Base-by-base conservation (phyloP, 1,140 invertebrate genomes). In the Dreissena polymorpha region DNA sequence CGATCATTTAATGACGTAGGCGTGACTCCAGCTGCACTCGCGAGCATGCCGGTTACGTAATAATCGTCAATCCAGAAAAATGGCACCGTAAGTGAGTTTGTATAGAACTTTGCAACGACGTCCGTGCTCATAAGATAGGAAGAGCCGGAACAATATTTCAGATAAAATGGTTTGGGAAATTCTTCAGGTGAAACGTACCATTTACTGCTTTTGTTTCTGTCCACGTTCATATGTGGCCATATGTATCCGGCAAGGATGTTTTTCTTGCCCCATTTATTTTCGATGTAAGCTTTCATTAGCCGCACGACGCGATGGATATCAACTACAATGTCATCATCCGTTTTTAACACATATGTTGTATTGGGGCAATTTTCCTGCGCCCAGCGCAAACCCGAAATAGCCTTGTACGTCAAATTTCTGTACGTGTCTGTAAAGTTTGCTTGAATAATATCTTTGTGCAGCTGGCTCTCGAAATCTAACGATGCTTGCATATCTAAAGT, bases 351-450 rank as follows among this genome's bases (percentile, higher is more conserved):
- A 88, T 95, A 97, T 73, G 94, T 93, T 1, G 94, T 94, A 25
- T 94, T 92, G 8, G 89, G 87, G 90, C 97, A 98, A 85, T 94
- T 93, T 16, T 91, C 92, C 0, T 93, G 89, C 0, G 94, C 95
- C 97, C 97, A 98, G 86, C 95, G 94, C 27, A 98, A 90, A 0
- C 96, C 97, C 96, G 97, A 97, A 0, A 97, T 90, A 89, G 98
- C 96, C 77, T 89, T 89, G n/a, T 82, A 83, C 0, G 86, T 89
- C 51, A 89, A 76, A 68, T 89, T 88, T 27, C 82, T 69, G 70
- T 89, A 89, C 0, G 74, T 75, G 65, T 89, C 88, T 0, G 53
- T 78, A 81, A 89, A 89, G 65, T 89, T 84, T 10, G 50, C 88
- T 75, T 88, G 86, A 29, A 89, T 67, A 14, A 89, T 87, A 74